Evolutionary conservation across 2,797 vertebrate genomes (phyloP), one percentile per base, ranked within the genome.

Genomic region (Bradypodion pumilum): DNA sequence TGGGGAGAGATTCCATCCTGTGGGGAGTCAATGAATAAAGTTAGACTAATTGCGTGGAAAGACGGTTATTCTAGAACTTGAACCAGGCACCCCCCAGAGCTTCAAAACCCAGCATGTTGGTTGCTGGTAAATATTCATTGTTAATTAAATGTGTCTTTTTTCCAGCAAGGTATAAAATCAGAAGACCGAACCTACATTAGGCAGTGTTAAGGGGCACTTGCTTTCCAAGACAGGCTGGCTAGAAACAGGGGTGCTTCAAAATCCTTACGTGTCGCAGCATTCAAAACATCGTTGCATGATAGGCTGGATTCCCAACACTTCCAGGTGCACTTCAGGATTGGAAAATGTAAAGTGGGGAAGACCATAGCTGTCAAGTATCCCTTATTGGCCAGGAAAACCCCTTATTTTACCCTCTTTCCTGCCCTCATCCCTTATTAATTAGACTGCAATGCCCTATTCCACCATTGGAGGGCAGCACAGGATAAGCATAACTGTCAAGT

Each of bases 1-100:
- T 65, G 77, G 46, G 81, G 35, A 77, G 66, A 82, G 63, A 65
- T n/a, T 4, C n/a, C 52, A 46, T 65, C 83, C 69, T 74, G 10
- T 65, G 70, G 60, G 77, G 70, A 80, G 78, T 63, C 37, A 74
- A 74, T 81, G 40, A 81, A 76, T 9, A 74, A 78, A 78, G 73
- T 78, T 0, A 56, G 74, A 85, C 68, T 85, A 84, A 84, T 60
- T 35, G 66, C 5, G 4, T 40, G 32, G 76, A 72, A 82, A 78
- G 76, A 8, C 15, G n/a, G 86, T 81, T 87, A 40, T 81, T 56
- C 65, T 68, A 68, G 85, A 81, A 75, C n/a, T 84, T 37, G 69
- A n/a, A 35, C 32, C 49, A 5, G 8, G 32, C 46, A 75, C 32
- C 68, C 40, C 66, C 3, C 29, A 25, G 80, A 73, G 44, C 68